phyloP scores from a whole-genome alignment of 2,113 vertebrate species.

The Burhinus bistriatus region DNA sequence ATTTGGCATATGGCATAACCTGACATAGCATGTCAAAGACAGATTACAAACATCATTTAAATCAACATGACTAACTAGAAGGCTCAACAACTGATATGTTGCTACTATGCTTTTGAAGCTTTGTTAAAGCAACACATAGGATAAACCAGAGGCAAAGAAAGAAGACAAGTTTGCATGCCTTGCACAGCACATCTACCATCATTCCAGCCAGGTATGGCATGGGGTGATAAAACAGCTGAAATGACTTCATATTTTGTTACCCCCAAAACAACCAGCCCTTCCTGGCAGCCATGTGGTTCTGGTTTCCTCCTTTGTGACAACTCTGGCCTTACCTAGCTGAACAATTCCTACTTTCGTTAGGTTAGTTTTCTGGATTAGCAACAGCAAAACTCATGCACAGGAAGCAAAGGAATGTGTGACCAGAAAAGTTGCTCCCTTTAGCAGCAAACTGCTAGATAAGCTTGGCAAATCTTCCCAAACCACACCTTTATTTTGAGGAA shows the following conservation, averaged over 20 bases:
- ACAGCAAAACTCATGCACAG: background rate
- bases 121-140: background rate
- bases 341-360: background rate
- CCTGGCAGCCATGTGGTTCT: background rate
- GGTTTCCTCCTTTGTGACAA: background rate
- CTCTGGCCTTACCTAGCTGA: background rate
- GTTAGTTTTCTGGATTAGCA: background rate
- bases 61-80: background rate
- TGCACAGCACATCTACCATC: background rate
- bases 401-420: background rate
- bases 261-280: background rate
- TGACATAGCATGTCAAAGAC: background rate
- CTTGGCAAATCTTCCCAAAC: background rate
- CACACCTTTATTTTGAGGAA: background rate
- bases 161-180: background rate
- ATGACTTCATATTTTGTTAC: background rate
- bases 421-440: background rate
- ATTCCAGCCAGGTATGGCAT: background rate
- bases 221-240: background rate
- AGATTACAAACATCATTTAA: background rate
- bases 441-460: background rate
- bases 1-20: background rate
- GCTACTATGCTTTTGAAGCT: background rate
- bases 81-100: background rate
- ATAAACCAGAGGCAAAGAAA: background rate